Evolutionary conservation across 2,888 invertebrate genomes (phyloP).

Genomic region (Pandemis heparana): DNA sequence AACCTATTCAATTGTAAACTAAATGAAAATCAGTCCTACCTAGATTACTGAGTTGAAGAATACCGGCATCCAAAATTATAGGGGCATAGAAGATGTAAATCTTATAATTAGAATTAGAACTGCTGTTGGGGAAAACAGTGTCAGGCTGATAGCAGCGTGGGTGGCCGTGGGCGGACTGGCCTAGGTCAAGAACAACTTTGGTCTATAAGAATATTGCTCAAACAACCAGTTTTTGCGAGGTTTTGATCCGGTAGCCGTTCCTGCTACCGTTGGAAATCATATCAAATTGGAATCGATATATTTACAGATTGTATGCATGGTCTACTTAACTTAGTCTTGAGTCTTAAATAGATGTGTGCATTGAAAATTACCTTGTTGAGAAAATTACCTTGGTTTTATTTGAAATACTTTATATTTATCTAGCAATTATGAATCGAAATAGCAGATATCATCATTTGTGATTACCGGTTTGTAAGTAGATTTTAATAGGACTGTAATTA

Average conservation of each 20-base stretch:
- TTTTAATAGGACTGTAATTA: background rate
- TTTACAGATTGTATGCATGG: background rate
- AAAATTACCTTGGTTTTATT: too few relatives aligned
- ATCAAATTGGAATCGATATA: slow-evolving; percentile 1
- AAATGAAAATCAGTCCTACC: background rate
- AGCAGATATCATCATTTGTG: background rate
- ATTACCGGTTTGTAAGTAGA: too few relatives aligned
- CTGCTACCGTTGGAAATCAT: slow-evolving; percentile 26
- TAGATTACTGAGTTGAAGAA: background rate
- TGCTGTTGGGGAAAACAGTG: slow-evolving; percentile 53
- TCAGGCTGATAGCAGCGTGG: slow-evolving; percentile 54
- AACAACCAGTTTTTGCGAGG: slow-evolving; percentile 36
- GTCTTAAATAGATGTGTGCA: too few relatives aligned
- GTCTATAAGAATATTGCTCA: slow-evolving; percentile 40
- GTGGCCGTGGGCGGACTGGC: slow-evolving; percentile 56
- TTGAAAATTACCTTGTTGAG: too few relatives aligned
- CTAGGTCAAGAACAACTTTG: slow-evolving; percentile 49
- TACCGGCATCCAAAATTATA: slow-evolving; percentile 23
- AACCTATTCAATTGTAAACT: background rate
- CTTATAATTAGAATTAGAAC: slow-evolving; percentile 59
- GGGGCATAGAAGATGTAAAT: slow-evolving; percentile 51
- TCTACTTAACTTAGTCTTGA: background rate
- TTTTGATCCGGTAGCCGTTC: slow-evolving; percentile 25
- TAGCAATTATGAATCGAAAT: background rate
- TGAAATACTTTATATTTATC: too few relatives aligned